phyloP scores from a whole-genome alignment of 2,113 vertebrate species.

The Colistium nudipinnis region DNA sequence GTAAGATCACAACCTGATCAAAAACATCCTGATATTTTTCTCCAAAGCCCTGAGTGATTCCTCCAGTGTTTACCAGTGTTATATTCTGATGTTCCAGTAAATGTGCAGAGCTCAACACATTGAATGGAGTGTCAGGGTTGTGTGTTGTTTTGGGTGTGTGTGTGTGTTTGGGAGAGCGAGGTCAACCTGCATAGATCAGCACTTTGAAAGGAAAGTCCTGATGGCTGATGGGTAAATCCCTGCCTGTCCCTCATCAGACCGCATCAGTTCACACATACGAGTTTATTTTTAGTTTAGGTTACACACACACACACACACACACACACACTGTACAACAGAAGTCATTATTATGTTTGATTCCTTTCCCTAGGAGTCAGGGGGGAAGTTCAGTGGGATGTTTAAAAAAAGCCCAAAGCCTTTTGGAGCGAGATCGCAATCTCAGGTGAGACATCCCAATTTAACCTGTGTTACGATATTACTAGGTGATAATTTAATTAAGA shows the following conservation, averaged over 20 bases:
- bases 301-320: no score
- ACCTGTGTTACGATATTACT: no score
- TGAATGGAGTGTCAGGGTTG: neutral
- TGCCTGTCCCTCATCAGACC: neutral
- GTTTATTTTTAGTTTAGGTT: neutral
- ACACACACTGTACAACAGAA: no score
- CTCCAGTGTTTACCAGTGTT: neutral
- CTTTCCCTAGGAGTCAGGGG: constrained; percentile 51
- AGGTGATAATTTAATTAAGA: no score
- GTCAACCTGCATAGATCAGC: constrained; percentile 45
- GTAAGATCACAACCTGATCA: neutral
- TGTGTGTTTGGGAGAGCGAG: neutral
- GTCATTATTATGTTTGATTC: neutral
- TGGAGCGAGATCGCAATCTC: constrained; percentile 35
- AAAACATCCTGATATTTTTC: neutral
- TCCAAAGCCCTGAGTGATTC: neutral
- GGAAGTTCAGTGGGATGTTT: constrained; percentile 63
- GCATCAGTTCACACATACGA: neutral
- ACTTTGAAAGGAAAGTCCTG: constrained; percentile 2
- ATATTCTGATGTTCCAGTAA: neutral
- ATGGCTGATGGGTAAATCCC: constrained; percentile 3
- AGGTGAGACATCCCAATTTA: no score
- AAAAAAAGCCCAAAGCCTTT: constrained; percentile 49
- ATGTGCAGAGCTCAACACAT: neutral
- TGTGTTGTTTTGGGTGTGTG: constrained; percentile 17